Evolutionary conservation across 2,888 invertebrate species (phyloP).

Genomic region (Galerucella calmariensis): DNA sequence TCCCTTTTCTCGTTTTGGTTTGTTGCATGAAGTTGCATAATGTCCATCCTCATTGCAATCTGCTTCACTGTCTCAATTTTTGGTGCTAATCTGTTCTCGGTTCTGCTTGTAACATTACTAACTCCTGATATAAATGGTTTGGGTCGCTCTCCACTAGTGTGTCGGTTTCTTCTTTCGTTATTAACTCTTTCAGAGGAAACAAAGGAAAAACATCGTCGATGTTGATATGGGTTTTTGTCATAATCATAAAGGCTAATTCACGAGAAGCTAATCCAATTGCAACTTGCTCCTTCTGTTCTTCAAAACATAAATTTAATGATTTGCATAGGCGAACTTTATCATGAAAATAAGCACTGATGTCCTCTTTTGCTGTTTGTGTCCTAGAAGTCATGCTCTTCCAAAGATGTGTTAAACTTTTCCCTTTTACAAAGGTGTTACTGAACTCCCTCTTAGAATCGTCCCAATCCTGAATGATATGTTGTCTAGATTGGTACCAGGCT

Average conservation of each 20-base stretch:
- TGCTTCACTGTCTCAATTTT: not conserved
- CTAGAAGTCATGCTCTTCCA: not conserved
- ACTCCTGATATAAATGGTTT: not conserved
- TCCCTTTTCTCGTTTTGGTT: not conserved
- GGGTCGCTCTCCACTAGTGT: not conserved
- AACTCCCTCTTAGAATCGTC: not conserved
- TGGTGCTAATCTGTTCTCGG: not conserved
- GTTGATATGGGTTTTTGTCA: not conserved
- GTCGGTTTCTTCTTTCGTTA: not conserved
- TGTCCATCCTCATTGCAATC: not conserved
- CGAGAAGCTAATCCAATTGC: not conserved
- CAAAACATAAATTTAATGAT: not conserved
- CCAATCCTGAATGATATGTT: not conserved
- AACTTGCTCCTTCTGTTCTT: constrained; percentile 1
- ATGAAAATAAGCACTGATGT: not conserved
- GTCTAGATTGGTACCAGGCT: not conserved
- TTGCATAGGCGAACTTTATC: not conserved
- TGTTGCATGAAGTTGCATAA: not conserved
- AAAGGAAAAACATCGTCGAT: not conserved
- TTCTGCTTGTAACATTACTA: not conserved
- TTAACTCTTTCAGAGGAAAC: not conserved
- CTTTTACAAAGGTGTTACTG: not conserved
- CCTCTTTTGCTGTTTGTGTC: not conserved
- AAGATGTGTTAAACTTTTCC: not conserved
- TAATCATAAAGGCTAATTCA: constrained; percentile 1